Base-by-base conservation (phyloP, 1,140 invertebrate genomes). In the Helicorthomorpha holstii region DNA sequence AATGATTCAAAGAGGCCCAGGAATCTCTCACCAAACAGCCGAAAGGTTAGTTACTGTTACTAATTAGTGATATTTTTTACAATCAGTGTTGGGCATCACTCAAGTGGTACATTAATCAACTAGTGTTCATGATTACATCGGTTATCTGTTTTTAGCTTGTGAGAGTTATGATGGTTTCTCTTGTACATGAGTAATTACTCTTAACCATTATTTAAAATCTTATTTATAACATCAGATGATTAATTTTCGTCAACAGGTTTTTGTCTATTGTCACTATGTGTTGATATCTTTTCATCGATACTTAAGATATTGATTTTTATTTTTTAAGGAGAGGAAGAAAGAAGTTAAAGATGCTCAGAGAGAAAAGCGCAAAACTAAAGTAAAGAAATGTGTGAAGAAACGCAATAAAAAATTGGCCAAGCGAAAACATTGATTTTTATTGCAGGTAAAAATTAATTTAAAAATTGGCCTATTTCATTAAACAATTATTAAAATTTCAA, bases 301-400 rank as follows among this genome's bases (percentile, higher is more conserved):
- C n/a, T n/a, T 16, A 7, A 34, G 38, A 48, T 57, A 23, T n/a
- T 50, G 21, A 42, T 50, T 43, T 42, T 44, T 29, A 14, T 55
- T 60, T 60, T 61, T 63, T 51, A 59, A 77, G 74, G 75, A 78
- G 38, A 75, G 87, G 25, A 91, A 92, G 60, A 87, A 90, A 59
- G 79, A 78, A 7, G 69, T 90, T 0, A 92, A 89, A 66, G 83
- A 90, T 50, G 79, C 81, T 48, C 79, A 93, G 63, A 82, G 88
- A 19, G 90, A 95, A 59, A 95, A 90, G 64, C 73, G 93, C 45
- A 86, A 94, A 74, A 74, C 69, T 0, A 96, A 97, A 75, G 74
- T 91, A 1, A 94, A 94, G 57, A 98, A 98, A 69, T 88, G 97
- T 69, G 68, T 96, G 0, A 98, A 98, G 63, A 96, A 97, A 62